Conservation (phyloP, 2,888 invertebrate species). For the Holacanthella duospinosa region DNA sequence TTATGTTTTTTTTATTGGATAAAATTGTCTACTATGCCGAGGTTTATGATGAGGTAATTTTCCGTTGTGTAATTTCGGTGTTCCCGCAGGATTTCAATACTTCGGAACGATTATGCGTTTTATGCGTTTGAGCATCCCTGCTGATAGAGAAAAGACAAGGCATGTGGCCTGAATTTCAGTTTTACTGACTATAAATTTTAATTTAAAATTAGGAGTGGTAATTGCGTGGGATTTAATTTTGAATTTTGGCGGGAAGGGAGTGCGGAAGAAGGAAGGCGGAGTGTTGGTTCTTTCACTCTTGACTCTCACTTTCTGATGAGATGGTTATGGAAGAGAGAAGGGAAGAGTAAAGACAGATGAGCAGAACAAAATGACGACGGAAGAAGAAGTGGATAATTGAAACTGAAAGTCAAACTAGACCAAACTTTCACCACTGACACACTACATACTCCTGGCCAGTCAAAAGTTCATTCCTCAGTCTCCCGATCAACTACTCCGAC, state of each 20-base stretch:
- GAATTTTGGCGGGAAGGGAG: not conserved
- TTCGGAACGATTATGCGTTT: too few species aligned
- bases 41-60: too few species aligned
- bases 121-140: too few species aligned
- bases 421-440: not conserved
- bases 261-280: not conserved
- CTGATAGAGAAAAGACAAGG: too few species aligned
- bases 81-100: too few species aligned
- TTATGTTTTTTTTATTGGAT: too few species aligned
- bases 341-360: not conserved
- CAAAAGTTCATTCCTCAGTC: not conserved
- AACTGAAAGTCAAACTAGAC: not conserved
- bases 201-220: not conserved
- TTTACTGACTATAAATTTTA: not conserved
- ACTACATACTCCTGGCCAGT: not conserved
- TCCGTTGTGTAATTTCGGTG: too few species aligned
- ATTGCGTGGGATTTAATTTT: not conserved
- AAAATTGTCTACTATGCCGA: too few species aligned
- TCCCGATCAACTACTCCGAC: not conserved
- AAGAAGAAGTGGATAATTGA: not conserved
- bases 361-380: conserved; percentile 2
- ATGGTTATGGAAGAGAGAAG: not conserved
- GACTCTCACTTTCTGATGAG: not conserved
- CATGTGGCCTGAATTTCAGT: too few species aligned
- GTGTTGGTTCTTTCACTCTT: not conserved